Conservation (phyloP, 2,888 invertebrate genomes). For the Conomelus anceps region DNA sequence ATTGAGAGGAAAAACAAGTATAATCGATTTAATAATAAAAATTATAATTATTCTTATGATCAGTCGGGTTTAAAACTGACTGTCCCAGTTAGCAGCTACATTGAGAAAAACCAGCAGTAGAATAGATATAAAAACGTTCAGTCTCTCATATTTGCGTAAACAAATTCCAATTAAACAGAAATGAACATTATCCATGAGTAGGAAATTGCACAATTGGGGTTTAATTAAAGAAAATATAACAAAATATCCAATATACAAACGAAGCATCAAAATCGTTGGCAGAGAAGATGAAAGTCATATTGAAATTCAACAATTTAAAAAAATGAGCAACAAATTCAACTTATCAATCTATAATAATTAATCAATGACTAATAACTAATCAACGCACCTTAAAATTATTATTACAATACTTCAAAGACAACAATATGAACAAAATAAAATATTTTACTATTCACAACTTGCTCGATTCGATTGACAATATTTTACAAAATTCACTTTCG, state of each 20-base stretch:
- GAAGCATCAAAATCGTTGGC: not conserved
- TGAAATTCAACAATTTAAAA: not conserved
- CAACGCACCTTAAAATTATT: not conserved
- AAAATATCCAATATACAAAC: not conserved
- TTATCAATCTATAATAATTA: not conserved
- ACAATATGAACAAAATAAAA: not conserved
- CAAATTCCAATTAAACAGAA: not conserved
- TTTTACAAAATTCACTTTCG: not conserved
- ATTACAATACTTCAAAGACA: not conserved
- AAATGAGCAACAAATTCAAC: not conserved
- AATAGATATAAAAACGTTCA: not conserved
- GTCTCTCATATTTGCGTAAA: not conserved
- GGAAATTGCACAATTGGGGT: not conserved
- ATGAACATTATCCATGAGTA: not conserved
- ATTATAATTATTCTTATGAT: not conserved
- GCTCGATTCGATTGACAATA: not conserved
- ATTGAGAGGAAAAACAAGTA: too few relatives aligned
- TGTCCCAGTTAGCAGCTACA: not conserved
- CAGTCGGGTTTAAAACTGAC: not conserved
- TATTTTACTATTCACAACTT: not conserved
- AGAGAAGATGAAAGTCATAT: not conserved
- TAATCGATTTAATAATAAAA: too few relatives aligned
- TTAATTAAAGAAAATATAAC: not conserved
- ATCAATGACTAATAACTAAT: not conserved
- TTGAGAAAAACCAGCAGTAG: not conserved